Conservation (phyloP, 2,888 invertebrate species). For the Lobophora halterata region DNA sequence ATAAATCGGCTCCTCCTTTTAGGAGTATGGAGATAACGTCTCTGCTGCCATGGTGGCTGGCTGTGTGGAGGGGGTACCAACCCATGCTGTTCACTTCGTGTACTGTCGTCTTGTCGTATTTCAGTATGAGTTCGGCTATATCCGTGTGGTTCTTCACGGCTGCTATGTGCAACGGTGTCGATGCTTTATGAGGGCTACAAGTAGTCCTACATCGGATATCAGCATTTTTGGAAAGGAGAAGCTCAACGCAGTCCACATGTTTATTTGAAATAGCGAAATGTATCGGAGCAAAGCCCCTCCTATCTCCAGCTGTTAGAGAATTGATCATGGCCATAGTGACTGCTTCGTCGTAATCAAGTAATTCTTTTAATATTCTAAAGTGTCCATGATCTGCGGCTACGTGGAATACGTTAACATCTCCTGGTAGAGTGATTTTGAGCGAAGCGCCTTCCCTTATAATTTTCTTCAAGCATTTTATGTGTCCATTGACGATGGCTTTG, state of each 20-base stretch:
- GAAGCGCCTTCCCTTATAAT: slow-evolving; percentile 72
- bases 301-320: slow-evolving; percentile 54
- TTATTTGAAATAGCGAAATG: slow-evolving; percentile 81
- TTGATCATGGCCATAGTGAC: slow-evolving; percentile 54
- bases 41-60: slow-evolving; percentile 80
- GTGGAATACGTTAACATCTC: slow-evolving; percentile 80
- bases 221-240: slow-evolving; percentile 66
- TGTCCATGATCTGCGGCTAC: slow-evolving; percentile 80
- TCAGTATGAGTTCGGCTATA: slow-evolving; percentile 58
- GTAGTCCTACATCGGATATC: slow-evolving; percentile 68
- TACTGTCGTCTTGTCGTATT: slow-evolving; percentile 61
- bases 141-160: slow-evolving; percentile 61
- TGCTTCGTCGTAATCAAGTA: slow-evolving; percentile 68
- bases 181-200: slow-evolving; percentile 58
- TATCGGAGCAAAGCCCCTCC: slow-evolving; percentile 71
- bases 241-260: slow-evolving; percentile 62
- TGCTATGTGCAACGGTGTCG: slow-evolving; percentile 73
- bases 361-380: slow-evolving; percentile 72
- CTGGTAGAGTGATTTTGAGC: slow-evolving; percentile 60
- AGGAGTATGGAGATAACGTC: slow-evolving; percentile 73
- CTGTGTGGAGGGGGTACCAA: slow-evolving; percentile 63
- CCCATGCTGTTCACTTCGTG: slow-evolving; percentile 64
- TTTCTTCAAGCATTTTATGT: slow-evolving; percentile 63
- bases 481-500: slow-evolving; percentile 65
- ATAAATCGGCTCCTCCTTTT: slow-evolving; percentile 69